phyloP scores from a whole-genome alignment of 2,113 vertebrate genomes.

The Dendropsophus ebraccatus region DNA sequence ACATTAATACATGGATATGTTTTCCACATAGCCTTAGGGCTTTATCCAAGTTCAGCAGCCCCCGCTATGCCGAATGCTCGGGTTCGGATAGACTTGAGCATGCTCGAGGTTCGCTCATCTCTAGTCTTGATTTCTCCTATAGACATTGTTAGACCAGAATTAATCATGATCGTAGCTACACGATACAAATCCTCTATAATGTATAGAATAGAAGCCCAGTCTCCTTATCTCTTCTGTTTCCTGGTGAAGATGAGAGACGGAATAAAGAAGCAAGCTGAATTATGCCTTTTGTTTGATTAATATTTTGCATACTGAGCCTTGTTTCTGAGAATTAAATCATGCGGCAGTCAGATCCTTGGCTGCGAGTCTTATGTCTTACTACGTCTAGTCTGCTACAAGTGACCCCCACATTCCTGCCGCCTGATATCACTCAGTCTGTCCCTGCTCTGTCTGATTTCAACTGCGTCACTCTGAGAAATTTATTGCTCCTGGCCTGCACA shows the following conservation, averaged over 20 bases:
- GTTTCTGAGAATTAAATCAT: slow-evolving; percentile 30
- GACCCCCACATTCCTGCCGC: slow-evolving; percentile 47
- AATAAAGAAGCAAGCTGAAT: not conserved
- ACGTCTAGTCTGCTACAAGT: slow-evolving; percentile 41
- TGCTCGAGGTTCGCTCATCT: too few species aligned
- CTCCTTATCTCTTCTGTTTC: not conserved
- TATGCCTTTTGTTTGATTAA: not conserved
- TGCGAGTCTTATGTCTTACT: slow-evolving; percentile 12
- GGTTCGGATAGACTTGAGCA: too few species aligned
- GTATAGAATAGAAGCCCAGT: not conserved
- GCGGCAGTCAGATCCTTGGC: slow-evolving; percentile 41
- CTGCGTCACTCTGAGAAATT: slow-evolving; percentile 26
- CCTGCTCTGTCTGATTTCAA: slow-evolving; percentile 43
- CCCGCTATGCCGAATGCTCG: too few species aligned
- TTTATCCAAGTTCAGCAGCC: too few species aligned
- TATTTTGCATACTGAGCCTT: slow-evolving; percentile 17
- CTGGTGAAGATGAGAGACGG: not conserved
- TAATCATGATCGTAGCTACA: not conserved
- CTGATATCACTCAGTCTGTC: slow-evolving; percentile 39
- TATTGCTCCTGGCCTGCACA: slow-evolving; percentile 21
- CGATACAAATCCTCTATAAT: not conserved
- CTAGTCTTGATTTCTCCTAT: not conserved
- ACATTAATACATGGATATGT: too few species aligned
- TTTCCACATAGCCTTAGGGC: too few species aligned
- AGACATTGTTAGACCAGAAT: not conserved